Evolutionary conservation across 1,140 invertebrate genomes (phyloP), one percentile per base, ranked within the genome.

Genomic region (Calephelis nemesis): DNA sequence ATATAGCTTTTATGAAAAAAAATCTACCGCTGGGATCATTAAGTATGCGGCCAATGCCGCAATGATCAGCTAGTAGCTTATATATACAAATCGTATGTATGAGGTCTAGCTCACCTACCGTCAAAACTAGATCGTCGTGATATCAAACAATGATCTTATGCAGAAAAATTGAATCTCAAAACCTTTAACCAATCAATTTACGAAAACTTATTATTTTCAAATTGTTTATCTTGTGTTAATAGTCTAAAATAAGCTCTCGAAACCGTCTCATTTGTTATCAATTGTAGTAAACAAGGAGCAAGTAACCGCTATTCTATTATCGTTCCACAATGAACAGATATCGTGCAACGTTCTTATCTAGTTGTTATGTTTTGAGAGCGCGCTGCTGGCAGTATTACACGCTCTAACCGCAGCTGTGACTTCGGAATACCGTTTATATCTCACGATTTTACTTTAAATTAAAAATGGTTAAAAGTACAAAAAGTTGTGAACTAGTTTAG

Each of bases 321-420:
- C 63, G 40, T 67, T 62, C 65, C 63, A 67, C 65, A 71, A 71
- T 67, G 68, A 73, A 65, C 49, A 65, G 68, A 73, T 70, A 69
- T 63, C 62, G 42, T 58, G 52, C 49, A 72, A 62, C 54, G 62
- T 58, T 69, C 69, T 71, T 71, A 67, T 71, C 69, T 71, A 54
- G 13, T 54, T 54, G 67, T 73, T 73, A 73, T 73, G 71, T 73
- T 73, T 73, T 73, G 71, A 73, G 63, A 73, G 71, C 71, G 68
- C 65, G 69, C 65, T 47, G 67, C 71, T 73, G 68, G 50, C 71
- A 64, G 71, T 73, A 70, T 73, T 73, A 73, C 71, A 73, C 68
- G 71, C 71, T 73, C 71, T 63, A 63, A 70, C 71, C 71, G 52
- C 71, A 73, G 71, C 71, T 73, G 71, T 66, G 71, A 65, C 71